Evolutionary conservation across 2,888 invertebrate genomes (phyloP).

Genomic region (Amphipyra berbera): DNA sequence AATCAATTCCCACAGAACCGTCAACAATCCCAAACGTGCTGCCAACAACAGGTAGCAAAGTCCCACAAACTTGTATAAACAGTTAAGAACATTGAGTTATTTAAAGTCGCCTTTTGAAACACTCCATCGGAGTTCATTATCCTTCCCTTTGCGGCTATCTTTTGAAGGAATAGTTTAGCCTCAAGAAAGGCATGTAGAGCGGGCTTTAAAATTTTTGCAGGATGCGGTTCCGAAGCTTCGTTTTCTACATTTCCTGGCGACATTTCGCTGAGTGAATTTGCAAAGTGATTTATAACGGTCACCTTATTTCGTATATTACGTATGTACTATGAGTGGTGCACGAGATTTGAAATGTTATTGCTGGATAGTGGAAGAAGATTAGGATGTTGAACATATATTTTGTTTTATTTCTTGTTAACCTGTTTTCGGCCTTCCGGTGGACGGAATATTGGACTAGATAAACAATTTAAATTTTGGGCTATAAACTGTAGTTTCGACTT

Average conservation of each 20-base stretch:
- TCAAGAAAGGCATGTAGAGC: conserved; percentile 41
- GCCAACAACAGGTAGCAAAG: conserved; percentile 42
- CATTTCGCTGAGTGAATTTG: conserved; percentile 53
- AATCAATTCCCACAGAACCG: conserved; percentile 27
- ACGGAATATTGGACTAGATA: not conserved
- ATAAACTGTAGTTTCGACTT: no score
- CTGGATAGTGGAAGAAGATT: conserved; percentile 34
- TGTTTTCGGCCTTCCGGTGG: conserved; percentile 1
- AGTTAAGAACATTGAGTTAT: conserved; percentile 57
- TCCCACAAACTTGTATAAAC: conserved; percentile 46
- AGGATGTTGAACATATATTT: conserved; percentile 24
- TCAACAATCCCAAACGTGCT: conserved; percentile 37
- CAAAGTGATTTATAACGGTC: conserved; percentile 54
- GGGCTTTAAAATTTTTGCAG: conserved; percentile 43
- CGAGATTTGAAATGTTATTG: conserved; percentile 47
- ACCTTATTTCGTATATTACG: conserved; percentile 41
- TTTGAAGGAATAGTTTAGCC: conserved; percentile 55
- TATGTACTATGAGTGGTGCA: conserved; percentile 23
- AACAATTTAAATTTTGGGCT: not conserved
- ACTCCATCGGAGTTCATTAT: conserved; percentile 59
- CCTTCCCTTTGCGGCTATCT: conserved; percentile 58
- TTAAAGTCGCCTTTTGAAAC: conserved; percentile 57
- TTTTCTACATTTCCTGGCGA: conserved; percentile 51
- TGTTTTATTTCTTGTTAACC: conserved; percentile 18
- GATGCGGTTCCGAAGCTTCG: conserved; percentile 42